Conservation (phyloP, 2,113 vertebrate species). For the Cyphomyrus discorhynchus region DNA sequence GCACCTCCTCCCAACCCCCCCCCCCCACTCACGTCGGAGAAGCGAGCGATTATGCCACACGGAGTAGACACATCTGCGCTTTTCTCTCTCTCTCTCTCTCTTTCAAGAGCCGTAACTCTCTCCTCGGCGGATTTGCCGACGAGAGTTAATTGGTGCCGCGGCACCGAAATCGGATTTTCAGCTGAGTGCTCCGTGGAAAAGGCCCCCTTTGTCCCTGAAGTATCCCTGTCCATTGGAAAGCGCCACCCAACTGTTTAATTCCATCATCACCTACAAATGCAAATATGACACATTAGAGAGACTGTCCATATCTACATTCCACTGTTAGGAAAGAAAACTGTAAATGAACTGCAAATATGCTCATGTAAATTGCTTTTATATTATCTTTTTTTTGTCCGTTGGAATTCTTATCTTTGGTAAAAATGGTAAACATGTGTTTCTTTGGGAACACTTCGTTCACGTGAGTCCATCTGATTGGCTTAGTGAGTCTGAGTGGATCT, state of each 20-base stretch:
- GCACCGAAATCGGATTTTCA: conserved; percentile 48
- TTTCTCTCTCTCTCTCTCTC: not conserved
- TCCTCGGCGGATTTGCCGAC: conserved; percentile 52
- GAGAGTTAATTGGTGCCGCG: conserved; percentile 58
- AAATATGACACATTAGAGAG: not conserved
- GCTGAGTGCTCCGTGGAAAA: conserved; percentile 51
- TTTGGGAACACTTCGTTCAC: not conserved
- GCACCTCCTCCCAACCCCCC: conserved; percentile 33
- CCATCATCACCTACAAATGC: not conserved
- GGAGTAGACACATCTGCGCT: conserved; percentile 40
- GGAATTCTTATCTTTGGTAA: not conserved
- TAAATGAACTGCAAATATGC: not conserved
- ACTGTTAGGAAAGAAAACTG: not conserved
- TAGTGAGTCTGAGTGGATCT: not conserved
- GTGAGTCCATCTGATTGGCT: not conserved
- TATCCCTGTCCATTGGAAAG: not conserved
- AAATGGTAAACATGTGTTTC: not conserved
- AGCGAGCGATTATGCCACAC: conserved; percentile 54
- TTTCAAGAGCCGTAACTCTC: conserved; percentile 47
- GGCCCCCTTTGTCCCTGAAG: conserved; percentile 20
- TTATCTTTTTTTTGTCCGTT: not conserved
- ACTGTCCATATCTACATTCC: not conserved
- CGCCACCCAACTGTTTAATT: not conserved
- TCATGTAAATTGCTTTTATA: not conserved
- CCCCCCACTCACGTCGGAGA: conserved; percentile 15